These are phyloP conservation scores for Baronia brevicornis DNA, from an alignment of 2,888 invertebrate genomes.

Conservation along the genomic window DNA sequence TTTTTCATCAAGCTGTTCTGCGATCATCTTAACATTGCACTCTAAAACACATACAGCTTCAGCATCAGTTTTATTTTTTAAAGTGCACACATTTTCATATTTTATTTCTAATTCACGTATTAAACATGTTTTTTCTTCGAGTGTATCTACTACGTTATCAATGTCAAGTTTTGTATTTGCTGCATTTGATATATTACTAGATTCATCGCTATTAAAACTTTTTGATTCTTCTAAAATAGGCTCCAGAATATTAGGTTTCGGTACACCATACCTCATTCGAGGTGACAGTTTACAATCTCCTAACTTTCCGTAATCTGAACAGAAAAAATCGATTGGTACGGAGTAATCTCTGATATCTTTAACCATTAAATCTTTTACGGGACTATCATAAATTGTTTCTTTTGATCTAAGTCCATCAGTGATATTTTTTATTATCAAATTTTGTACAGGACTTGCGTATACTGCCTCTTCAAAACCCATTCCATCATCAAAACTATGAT, in stretches of 20 bases:
- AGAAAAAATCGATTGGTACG: constrained; percentile 61
- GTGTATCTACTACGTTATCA: not conserved
- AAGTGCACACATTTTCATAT: no score
- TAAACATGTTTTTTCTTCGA: not conserved
- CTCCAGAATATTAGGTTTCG: constrained; percentile 39
- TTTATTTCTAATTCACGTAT: not conserved
- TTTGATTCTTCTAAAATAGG: constrained; percentile 68
- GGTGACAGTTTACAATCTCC: constrained; percentile 39
- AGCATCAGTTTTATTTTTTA: no score
- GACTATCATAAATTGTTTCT: constrained; percentile 53
- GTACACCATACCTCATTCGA: constrained; percentile 34
- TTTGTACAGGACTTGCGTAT: constrained; percentile 64
- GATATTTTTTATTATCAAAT: constrained; percentile 62
- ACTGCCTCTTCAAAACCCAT: constrained; percentile 46
- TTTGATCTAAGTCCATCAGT: no score
- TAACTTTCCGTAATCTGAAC: constrained; percentile 47
- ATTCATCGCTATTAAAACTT: constrained; percentile 52
- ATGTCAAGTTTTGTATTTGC: constrained; percentile 22
- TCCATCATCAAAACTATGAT: constrained; percentile 62
- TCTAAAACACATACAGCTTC: no score
- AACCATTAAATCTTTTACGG: constrained; percentile 58
- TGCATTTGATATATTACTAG: constrained; percentile 30
- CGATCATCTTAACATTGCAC: no score
- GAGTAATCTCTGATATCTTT: constrained; percentile 70
- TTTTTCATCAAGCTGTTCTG: not conserved